These are phyloP conservation scores for Nannoperca obscura DNA, from an alignment of 2,797 vertebrate genomes.

Conservation along the genomic window DNA sequence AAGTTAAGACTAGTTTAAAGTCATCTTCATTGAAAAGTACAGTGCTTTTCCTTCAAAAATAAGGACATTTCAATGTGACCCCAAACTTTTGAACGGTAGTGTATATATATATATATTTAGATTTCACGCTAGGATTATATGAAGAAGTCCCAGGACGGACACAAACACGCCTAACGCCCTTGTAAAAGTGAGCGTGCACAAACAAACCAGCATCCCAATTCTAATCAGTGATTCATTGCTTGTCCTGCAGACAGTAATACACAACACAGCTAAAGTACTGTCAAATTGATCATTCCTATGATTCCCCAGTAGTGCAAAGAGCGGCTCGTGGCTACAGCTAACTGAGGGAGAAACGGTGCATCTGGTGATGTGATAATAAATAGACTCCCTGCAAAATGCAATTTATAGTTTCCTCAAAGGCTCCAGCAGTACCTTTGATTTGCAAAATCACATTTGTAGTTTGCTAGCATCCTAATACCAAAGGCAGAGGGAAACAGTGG, in stretches of 20 bases:
- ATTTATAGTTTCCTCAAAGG: conserved; percentile 54
- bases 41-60: too few relatives aligned
- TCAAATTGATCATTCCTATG: conserved; percentile 71
- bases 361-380: conserved; percentile 71
- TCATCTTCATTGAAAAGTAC: too few relatives aligned
- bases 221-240: conserved; percentile 70
- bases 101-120: conserved; percentile 54
- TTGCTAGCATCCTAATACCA: conserved; percentile 40
- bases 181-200: conserved; percentile 47
- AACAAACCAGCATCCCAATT: conserved; percentile 49
- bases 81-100: too few relatives aligned
- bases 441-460: conserved; percentile 58
- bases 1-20: too few relatives aligned
- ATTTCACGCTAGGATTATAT: conserved; percentile 11
- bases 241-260: conserved; percentile 58
- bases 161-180: conserved; percentile 48
- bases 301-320: conserved; percentile 65
- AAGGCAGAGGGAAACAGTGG: conserved; percentile 1
- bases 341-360: conserved; percentile 52
- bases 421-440: conserved; percentile 41
- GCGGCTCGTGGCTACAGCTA: conserved; percentile 59
- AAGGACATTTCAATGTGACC: too few relatives aligned
- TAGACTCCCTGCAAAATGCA: conserved; percentile 56
- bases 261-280: conserved; percentile 56
- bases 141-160: conserved; percentile 47